phyloP scores from a whole-genome alignment of 1,140 invertebrate species.

The Panulirus ornatus region DNA sequence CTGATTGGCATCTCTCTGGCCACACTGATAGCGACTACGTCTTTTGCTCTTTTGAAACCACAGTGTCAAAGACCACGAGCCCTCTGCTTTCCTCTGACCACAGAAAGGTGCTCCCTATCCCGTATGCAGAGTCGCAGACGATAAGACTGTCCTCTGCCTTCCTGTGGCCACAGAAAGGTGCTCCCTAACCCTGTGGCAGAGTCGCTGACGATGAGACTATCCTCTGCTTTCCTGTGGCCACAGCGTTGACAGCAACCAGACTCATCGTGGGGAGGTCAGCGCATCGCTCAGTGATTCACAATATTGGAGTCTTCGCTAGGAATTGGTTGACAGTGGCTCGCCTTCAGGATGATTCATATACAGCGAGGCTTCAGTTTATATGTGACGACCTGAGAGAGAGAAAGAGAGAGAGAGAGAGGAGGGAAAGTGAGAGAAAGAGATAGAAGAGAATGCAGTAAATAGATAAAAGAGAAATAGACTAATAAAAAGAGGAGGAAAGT shows the following conservation, averaged over 20 bases:
- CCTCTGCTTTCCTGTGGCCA: too few relatives aligned
- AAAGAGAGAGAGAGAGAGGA: background rate
- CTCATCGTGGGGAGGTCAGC: background rate
- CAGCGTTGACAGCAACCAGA: background rate
- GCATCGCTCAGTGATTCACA: background rate
- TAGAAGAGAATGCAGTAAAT: background rate
- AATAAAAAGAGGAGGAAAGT: background rate
- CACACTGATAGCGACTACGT: too few relatives aligned
- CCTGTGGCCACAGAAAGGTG: too few relatives aligned
- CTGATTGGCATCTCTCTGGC: too few relatives aligned
- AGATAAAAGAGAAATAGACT: background rate
- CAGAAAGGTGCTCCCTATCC: too few relatives aligned
- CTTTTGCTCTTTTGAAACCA: too few relatives aligned
- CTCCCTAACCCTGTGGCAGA: too few relatives aligned
- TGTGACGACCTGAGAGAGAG: background rate
- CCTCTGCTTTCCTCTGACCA: too few relatives aligned
- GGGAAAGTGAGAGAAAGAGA: background rate
- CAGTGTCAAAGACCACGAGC: too few relatives aligned
- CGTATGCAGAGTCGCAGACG: too few relatives aligned
- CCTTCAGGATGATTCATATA: background rate
- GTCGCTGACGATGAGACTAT: too few relatives aligned
- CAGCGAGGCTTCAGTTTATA: background rate
- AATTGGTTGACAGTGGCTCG: background rate
- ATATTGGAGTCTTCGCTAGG: background rate
- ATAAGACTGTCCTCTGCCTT: too few relatives aligned